Conservation (phyloP, 2,113 vertebrate genomes). For the Phalacrocorax brasilianus region DNA sequence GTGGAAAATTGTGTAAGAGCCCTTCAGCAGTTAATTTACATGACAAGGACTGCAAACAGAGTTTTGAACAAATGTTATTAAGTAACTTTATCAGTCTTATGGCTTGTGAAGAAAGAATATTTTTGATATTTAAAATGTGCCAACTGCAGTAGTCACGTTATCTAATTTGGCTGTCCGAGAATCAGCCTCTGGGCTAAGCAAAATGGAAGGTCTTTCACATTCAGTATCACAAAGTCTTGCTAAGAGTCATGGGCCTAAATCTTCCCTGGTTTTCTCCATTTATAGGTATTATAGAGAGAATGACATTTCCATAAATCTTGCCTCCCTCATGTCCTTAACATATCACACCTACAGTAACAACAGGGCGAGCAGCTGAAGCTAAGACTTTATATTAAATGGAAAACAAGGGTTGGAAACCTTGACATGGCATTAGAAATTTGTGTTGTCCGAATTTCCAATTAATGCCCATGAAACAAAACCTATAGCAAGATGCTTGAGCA, state of each 20-base stretch:
- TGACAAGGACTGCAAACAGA: not conserved
- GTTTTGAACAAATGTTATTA: not conserved
- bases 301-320: not conserved
- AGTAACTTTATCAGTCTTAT: not conserved
- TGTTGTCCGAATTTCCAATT: not conserved
- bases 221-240: not conserved
- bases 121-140: not conserved
- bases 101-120: not conserved
- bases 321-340: not conserved
- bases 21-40: not conserved
- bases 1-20: not conserved
- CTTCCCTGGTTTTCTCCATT: not conserved
- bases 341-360: not conserved
- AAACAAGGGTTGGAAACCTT: not conserved
- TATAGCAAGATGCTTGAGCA: not conserved
- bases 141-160: rapidly evolving
- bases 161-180: not conserved
- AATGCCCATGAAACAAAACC: not conserved
- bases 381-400: not conserved
- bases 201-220: not conserved
- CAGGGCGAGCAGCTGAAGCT: not conserved
- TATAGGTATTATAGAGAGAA: not conserved
- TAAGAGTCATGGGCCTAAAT: not conserved
- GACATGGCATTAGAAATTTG: not conserved
- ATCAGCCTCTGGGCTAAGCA: not conserved